Conservation (phyloP, 2,797 vertebrate genomes). For the Enteromius radiatus region DNA sequence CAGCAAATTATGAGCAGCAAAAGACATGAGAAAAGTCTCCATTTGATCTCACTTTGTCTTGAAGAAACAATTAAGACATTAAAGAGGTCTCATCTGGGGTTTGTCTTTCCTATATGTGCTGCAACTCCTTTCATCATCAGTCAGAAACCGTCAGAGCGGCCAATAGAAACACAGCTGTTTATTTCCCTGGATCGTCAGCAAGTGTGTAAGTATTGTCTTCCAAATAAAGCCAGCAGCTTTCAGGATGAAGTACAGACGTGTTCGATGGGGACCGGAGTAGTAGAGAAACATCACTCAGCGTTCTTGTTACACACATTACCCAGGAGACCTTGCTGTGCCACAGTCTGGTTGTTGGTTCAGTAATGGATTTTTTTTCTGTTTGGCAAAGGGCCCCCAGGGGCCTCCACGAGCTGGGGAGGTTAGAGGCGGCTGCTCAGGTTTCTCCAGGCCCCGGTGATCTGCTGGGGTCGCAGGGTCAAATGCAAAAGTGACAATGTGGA, state of each 20-base stretch:
- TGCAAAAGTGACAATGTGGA: slow-evolving; percentile 96
- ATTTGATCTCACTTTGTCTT: background rate
- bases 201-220: background rate
- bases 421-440: slow-evolving; percentile 85
- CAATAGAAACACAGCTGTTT: background rate
- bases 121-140: background rate
- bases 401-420: slow-evolving; percentile 89
- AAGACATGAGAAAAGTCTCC: background rate
- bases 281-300: slow-evolving; percentile 12
- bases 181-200: background rate
- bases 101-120: background rate
- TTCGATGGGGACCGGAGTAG: background rate
- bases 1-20: background rate
- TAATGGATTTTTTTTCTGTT: slow-evolving; percentile 81
- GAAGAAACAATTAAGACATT: background rate
- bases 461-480: slow-evolving; percentile 87
- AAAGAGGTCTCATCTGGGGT: background rate
- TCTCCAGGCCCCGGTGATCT: slow-evolving; percentile 86
- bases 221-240: background rate
- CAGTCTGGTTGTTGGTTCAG: slow-evolving; percentile 78
- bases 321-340: slow-evolving; percentile 79
- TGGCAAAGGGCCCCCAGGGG: slow-evolving; percentile 84
- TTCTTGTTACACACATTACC: slow-evolving; percentile 81
- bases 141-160: background rate
- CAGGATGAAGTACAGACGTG: background rate